Percentiles rank a stretch among this genome's conserved stretches.
phyloP scores from a whole-genome alignment of 2,888 invertebrate species.

The Neoaliturus tenellus region DNA sequence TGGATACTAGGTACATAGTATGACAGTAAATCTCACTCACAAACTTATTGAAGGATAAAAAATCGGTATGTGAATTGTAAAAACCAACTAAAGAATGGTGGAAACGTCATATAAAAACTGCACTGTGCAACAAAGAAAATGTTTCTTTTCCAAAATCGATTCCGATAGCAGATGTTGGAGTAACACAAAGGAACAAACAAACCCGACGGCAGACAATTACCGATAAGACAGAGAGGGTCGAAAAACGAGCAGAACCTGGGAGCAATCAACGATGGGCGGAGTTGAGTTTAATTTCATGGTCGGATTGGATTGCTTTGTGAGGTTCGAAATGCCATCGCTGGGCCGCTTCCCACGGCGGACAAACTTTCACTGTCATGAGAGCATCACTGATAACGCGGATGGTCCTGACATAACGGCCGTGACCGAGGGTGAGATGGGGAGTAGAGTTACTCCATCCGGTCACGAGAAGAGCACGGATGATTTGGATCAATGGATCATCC shows the following conservation, averaged over 20 bases:
- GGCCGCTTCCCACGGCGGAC: background rate
- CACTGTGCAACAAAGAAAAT: too few relatives aligned
- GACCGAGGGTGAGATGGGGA: too few relatives aligned
- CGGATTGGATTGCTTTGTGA: constrained; percentile 20
- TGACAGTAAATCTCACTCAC: too few relatives aligned
- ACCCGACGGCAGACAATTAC: background rate
- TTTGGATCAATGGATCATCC: too few relatives aligned
- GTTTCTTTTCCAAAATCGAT: background rate
- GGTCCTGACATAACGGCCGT: too few relatives aligned
- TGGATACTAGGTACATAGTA: too few relatives aligned
- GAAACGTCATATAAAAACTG: too few relatives aligned
- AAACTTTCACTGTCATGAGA: background rate
- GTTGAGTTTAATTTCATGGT: constrained; percentile 13
- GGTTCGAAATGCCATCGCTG: background rate
- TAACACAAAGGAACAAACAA: background rate
- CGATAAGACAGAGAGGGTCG: constrained; percentile 11
- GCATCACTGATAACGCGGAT: background rate
- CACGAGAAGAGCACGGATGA: too few relatives aligned
- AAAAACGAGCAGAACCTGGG: background rate
- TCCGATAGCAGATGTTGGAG: background rate
- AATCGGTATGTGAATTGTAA: too few relatives aligned
- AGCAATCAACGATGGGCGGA: constrained; percentile 10
- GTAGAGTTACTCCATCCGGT: too few relatives aligned
- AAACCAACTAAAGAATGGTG: too few relatives aligned
- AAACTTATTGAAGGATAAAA: too few relatives aligned